phyloP scores from a whole-genome alignment of 2,888 invertebrate genomes.

The Ophioninae sp. region DNA sequence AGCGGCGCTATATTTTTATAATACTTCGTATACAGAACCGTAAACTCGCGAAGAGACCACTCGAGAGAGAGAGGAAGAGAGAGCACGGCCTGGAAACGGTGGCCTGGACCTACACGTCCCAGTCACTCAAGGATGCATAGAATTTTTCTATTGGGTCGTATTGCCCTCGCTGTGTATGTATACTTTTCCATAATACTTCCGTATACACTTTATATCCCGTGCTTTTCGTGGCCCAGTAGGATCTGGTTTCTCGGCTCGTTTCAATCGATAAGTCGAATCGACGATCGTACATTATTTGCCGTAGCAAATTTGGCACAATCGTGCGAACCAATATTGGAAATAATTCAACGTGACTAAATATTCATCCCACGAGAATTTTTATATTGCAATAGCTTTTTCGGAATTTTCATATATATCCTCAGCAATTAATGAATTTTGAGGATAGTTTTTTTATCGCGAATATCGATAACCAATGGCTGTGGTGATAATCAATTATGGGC shows the following conservation, averaged over 20 bases:
- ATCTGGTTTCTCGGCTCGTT: constrained; percentile 16
- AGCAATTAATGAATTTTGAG: neutral
- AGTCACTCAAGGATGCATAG: constrained; percentile 67
- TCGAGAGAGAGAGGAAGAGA: neutral
- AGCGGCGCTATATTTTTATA: neutral
- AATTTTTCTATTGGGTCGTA: constrained; percentile 64
- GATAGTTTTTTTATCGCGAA: neutral
- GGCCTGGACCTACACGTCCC: constrained; percentile 37
- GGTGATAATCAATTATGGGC: constrained; percentile 1
- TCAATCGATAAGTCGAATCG: constrained; percentile 25
- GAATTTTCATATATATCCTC: neutral
- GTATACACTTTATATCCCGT: constrained; percentile 23
- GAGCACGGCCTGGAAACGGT: constrained; percentile 21
- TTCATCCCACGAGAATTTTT: constrained; percentile 3
- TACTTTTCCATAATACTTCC: constrained; percentile 46
- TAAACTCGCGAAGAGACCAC: constrained; percentile 34
- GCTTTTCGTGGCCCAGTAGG: neutral
- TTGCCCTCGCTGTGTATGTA: constrained; percentile 37
- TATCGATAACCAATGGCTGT: neutral
- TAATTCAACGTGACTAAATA: neutral
- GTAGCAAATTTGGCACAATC: constrained; percentile 2
- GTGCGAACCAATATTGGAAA: neutral
- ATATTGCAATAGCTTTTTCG: neutral
- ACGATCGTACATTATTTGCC: constrained; percentile 9
- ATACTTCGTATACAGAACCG: constrained; percentile 15